phyloP scores from a whole-genome alignment of 2,113 vertebrate genomes.

The Ophiodon elongatus region DNA sequence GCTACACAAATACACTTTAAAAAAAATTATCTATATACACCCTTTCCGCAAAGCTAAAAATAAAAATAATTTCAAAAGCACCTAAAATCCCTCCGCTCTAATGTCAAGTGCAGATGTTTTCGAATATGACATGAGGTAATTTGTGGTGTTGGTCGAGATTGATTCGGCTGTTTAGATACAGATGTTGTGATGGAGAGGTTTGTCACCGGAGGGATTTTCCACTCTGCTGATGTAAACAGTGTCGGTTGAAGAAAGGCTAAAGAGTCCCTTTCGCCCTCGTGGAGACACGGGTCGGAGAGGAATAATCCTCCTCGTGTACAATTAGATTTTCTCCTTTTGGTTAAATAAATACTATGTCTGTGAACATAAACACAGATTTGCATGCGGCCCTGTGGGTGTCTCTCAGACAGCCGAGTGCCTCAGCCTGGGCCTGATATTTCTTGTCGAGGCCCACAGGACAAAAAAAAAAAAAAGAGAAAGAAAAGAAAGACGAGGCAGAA shows the following conservation, averaged over 20 bases:
- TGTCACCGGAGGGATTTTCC: conserved; percentile 80
- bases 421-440: conserved; percentile 66
- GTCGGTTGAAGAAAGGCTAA: conserved; percentile 58
- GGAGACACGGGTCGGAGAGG: conserved; percentile 58
- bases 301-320: conserved; percentile 74
- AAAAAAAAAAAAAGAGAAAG: not conserved
- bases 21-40: conserved; percentile 2
- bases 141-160: conserved; percentile 63
- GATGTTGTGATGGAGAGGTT: conserved; percentile 78
- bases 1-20: conserved; percentile 15
- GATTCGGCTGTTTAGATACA: conserved; percentile 75
- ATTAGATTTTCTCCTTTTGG: conserved; percentile 79
- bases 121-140: conserved; percentile 60
- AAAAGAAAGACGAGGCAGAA: conserved; percentile 34
- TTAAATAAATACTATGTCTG: conserved; percentile 82
- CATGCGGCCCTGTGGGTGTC: conserved; percentile 48
- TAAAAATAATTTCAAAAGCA: conserved; percentile 50
- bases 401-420: conserved; percentile 42
- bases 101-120: conserved; percentile 64
- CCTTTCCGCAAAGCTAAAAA: not conserved
- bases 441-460: conserved; percentile 44
- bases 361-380: conserved; percentile 79
- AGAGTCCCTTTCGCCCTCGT: conserved; percentile 56
- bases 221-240: conserved; percentile 69
- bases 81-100: conserved; percentile 38